Conservation (phyloP, 2,888 invertebrate genomes). For the Crocallis elinguaria region DNA sequence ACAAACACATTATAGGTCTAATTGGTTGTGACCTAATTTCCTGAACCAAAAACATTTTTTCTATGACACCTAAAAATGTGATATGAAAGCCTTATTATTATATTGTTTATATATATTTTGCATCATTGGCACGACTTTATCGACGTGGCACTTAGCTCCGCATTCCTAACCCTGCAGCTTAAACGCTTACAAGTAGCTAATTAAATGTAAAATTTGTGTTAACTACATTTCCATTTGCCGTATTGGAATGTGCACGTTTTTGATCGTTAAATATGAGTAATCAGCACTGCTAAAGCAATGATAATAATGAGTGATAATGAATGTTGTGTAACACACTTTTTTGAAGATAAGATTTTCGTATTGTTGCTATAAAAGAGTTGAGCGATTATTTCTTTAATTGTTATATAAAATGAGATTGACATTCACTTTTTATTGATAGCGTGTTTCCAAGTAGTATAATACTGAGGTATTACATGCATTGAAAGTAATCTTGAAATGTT, state of each 20-base stretch:
- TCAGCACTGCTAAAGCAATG: slow-evolving; percentile 33
- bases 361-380: slow-evolving; percentile 9
- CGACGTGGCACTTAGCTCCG: slow-evolving; percentile 9
- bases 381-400: not conserved
- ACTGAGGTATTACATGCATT: too few species aligned
- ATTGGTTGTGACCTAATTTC: too few species aligned
- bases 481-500: too few species aligned
- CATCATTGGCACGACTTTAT: not conserved
- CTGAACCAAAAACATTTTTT: too few species aligned
- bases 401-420: slow-evolving; percentile 6
- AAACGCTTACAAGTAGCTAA: not conserved
- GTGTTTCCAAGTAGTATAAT: too few species aligned
- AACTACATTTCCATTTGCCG: not conserved
- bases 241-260: slow-evolving; percentile 9
- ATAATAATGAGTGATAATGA: slow-evolving; percentile 43
- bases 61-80: too few species aligned
- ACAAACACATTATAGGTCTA: too few species aligned
- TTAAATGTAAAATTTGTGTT: not conserved
- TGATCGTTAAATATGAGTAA: slow-evolving; percentile 35
- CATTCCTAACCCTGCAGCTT: not conserved
- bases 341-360: slow-evolving; percentile 34
- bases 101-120: not conserved
- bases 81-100: too few species aligned
- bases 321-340: slow-evolving; percentile 43
- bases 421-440: not conserved